Evolutionary conservation across 2,797 vertebrate species (phyloP), one percentile per base, ranked within the genome.

Genomic region (Iguana delicatissima): DNA sequence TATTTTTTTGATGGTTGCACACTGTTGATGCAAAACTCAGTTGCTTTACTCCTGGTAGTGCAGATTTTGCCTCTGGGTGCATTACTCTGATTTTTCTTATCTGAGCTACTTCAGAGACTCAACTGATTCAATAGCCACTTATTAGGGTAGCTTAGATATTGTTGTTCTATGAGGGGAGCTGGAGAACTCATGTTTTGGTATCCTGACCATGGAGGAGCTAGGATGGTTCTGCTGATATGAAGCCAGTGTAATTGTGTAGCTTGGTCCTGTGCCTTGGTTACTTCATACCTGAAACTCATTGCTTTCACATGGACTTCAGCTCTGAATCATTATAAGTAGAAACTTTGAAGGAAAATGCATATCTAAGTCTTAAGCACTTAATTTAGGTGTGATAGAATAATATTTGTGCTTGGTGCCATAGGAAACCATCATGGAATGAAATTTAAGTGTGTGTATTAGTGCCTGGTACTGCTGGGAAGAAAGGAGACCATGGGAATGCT

Each of bases 1-100:
- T 69, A 26, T 32, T 64, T 85, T 26, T 38, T 12, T 80, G n/a
- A n/a, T 87, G 85, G 85, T 88, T 76, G 84, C 16, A 16, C 24
- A 0, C 52, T 77, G 62, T 0, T 59, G 57, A 76, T 38, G 73
- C 14, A 76, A 76, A 76, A 38, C 10, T 55, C 79, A 55, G 26
- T 14, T 32, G 77, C 38, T 80, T 80, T 12, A 46, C 77, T 52
- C 26, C 26, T 80, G 42, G 76, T 42, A 26, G 42, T 52, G 77
- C 29, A 80, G 24, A 80, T 46, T 29, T 74, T 38, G 14, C 73
- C n/a, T 74, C 4, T 2, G 18, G 5, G n/a, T 74, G 73, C 14
- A 38, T 35, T 74, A 38, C 73, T 74, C 13, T n/a, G 72, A 38
- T 35, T 14, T 74, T 74, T 74, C 72, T 35, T 74, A 18, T 74